Evolutionary conservation across 2,113 vertebrate genomes (phyloP).

Genomic region (Melanerpes formicivorus): DNA sequence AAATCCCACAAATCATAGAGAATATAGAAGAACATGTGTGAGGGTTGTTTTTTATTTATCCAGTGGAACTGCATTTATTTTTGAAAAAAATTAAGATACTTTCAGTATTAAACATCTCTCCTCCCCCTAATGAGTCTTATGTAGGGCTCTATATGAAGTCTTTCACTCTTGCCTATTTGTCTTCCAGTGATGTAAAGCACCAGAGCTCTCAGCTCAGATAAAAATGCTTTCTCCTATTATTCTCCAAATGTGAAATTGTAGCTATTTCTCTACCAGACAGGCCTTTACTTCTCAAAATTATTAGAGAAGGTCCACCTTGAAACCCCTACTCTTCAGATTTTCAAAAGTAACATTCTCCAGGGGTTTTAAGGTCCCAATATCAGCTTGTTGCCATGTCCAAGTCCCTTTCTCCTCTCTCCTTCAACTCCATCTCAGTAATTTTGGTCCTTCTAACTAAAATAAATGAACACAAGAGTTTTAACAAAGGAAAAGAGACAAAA

Average conservation of each 20-base stretch:
- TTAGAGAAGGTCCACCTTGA: neutral
- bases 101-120: neutral
- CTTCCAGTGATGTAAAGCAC: neutral
- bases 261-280: neutral
- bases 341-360: neutral
- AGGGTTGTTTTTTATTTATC: neutral
- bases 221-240: no score
- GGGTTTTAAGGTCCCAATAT: neutral
- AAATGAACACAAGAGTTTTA: neutral
- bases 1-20: accelerated
- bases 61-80: neutral
- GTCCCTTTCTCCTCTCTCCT: neutral
- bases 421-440: neutral
- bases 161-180: neutral
- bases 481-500: neutral
- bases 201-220: neutral
- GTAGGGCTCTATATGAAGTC: neutral
- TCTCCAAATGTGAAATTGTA: neutral
- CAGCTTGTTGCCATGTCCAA: neutral
- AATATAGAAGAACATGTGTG: neutral
- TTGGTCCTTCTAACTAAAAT: neutral
- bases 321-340: neutral
- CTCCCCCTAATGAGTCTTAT: neutral
- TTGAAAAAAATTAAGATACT: neutral
- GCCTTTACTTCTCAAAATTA: accelerated